phyloP scores from a whole-genome alignment of 2,113 vertebrate species.

The Meles meles region DNA sequence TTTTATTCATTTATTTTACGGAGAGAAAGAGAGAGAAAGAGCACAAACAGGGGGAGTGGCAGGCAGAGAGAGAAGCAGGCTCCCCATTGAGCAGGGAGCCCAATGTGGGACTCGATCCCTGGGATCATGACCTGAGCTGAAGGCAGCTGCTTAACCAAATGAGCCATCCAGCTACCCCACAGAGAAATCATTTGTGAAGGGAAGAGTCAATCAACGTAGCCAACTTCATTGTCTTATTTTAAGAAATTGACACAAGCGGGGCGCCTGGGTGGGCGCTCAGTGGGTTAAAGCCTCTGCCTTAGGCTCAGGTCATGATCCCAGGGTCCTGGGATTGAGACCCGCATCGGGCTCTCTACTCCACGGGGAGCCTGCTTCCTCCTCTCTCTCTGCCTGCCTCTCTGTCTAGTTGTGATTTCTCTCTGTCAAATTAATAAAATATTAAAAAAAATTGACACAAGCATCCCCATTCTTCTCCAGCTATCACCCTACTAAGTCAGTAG shows the following conservation, averaged over 20 bases:
- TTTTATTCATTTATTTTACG: neutral
- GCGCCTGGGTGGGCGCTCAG: no score
- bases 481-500: neutral
- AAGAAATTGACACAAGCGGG: neutral
- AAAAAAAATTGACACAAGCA: neutral
- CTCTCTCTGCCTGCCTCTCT: no score
- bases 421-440: no score
- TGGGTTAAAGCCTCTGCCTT: no score
- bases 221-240: neutral
- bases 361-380: no score
- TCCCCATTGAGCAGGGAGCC: neutral
- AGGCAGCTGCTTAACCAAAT: neutral
- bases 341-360: no score
- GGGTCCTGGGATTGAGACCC: no score
- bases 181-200: neutral
- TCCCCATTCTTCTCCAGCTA: neutral
- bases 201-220: neutral
- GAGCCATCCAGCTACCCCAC: neutral
- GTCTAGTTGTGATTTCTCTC: no score
- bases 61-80: neutral
- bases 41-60: neutral
- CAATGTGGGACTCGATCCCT: fast-evolving
- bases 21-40: neutral
- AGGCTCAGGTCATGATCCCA: no score
- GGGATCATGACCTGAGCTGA: neutral